phyloP scores from a whole-genome alignment of 2,113 vertebrate genomes.

The Leptocoma aspasia region DNA sequence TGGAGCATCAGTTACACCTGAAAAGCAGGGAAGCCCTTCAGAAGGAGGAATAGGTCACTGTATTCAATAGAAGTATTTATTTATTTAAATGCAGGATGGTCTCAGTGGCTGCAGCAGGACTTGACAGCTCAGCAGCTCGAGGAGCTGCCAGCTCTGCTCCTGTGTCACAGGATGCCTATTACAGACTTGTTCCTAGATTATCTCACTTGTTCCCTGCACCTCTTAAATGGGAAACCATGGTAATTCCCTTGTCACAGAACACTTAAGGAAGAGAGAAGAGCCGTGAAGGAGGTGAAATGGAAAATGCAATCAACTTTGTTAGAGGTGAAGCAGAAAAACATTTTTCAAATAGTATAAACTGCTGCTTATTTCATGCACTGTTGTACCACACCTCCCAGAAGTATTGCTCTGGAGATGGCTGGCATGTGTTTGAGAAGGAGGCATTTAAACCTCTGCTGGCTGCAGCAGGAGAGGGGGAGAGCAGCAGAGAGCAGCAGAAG shows the following conservation, averaged over 20 bases:
- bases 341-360: not conserved
- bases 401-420: not conserved
- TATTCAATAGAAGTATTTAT: not conserved
- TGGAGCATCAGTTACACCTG: not conserved
- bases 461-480: not conserved
- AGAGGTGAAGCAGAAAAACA: constrained; percentile 50
- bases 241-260: constrained; percentile 43
- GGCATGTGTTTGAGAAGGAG: not conserved
- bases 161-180: not conserved
- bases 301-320: constrained; percentile 33
- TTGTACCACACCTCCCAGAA: constrained; percentile 2
- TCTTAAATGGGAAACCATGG: constrained; percentile 2
- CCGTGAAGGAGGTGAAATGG: constrained; percentile 39
- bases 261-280: constrained; percentile 27
- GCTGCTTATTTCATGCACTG: not conserved
- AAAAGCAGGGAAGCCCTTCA: not conserved
- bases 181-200: not conserved
- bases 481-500: not conserved
- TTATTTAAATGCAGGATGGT: not conserved
- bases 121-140: not conserved
- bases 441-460: not conserved
- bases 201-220: constrained; percentile 14
- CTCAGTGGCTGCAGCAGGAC: not conserved
- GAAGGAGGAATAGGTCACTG: not conserved
- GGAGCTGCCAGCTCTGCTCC: not conserved